Conservation (phyloP, 2,113 vertebrate species). For the Phrynocephalus versicolor region DNA sequence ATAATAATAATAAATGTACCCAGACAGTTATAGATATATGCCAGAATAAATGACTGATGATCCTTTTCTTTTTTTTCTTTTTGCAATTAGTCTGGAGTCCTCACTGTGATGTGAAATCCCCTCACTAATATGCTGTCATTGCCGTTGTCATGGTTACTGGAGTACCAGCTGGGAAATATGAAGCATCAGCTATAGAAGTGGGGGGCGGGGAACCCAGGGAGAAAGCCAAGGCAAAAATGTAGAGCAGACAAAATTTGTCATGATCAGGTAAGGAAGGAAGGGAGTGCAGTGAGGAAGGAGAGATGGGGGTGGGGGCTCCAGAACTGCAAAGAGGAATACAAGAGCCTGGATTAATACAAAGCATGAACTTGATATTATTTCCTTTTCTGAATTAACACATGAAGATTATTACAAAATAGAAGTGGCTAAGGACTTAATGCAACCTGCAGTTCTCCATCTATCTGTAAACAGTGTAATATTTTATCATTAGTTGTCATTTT, state of each 20-base stretch:
- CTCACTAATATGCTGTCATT: slow-evolving; percentile 64
- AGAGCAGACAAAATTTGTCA: slow-evolving; percentile 16
- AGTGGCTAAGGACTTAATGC: not conserved
- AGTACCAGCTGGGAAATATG: slow-evolving; percentile 52
- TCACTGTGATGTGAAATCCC: slow-evolving; percentile 41
- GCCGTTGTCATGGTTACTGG: slow-evolving; percentile 72
- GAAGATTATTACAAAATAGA: not conserved
- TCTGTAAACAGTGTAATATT: not conserved
- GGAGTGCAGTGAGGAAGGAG: not conserved
- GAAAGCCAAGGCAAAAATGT: slow-evolving; percentile 33
- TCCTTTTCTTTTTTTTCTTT: not conserved
- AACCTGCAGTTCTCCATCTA: not conserved
- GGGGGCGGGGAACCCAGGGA: not conserved
- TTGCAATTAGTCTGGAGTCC: slow-evolving; percentile 52
- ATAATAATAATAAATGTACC: not conserved
- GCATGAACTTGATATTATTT: not conserved
- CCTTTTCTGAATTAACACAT: not conserved
- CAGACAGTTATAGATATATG: not conserved
- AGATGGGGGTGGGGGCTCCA: not conserved
- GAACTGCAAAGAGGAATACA: slow-evolving; percentile 39
- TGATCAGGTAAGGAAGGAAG: not conserved
- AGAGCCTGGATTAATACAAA: slow-evolving; percentile 33
- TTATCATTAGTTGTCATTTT: not conserved
- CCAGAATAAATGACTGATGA: slow-evolving; percentile 53
- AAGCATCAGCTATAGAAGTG: slow-evolving; percentile 35